Evolutionary conservation across 2,113 vertebrate genomes (phyloP).

Genomic region (Baryphthengus martii): DNA sequence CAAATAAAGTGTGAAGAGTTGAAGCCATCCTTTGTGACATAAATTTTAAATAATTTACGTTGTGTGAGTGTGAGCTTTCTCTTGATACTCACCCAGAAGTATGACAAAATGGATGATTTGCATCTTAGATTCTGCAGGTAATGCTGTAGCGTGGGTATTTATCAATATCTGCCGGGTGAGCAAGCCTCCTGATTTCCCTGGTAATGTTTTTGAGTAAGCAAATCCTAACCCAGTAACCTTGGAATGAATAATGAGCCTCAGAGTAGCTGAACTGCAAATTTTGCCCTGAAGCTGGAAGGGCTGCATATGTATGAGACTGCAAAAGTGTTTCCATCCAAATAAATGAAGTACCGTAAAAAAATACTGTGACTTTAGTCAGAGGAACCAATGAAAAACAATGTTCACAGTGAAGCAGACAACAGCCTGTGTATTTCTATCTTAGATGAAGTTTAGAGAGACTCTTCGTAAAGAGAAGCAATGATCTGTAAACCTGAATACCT

Average conservation of each 20-base stretch:
- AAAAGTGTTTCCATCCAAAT: slow-evolving; percentile 11
- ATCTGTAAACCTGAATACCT: background rate
- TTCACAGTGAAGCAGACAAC: background rate
- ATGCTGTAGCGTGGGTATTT: background rate
- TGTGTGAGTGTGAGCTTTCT: background rate
- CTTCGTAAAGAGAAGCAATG: background rate
- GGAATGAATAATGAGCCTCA: background rate
- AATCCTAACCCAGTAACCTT: slow-evolving; percentile 9
- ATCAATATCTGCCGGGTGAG: background rate
- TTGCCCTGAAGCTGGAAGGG: slow-evolving; percentile 9
- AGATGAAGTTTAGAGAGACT: background rate
- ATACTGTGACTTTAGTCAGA: background rate
- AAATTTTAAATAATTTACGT: background rate
- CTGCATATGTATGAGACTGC: background rate
- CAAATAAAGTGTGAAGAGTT: background rate
- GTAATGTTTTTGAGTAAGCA: slow-evolving; percentile 22
- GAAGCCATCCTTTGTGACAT: background rate
- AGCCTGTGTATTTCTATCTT: background rate
- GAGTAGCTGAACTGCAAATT: background rate
- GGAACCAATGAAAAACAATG: background rate
- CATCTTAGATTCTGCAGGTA: background rate
- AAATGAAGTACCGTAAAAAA: background rate
- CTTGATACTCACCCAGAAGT: background rate
- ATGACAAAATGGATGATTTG: background rate
- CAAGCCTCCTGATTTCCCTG: background rate